Evolutionary conservation across 2,888 invertebrate genomes (phyloP), one percentile per base, ranked within the genome.

Genomic region (Celastrina argiolus): DNA sequence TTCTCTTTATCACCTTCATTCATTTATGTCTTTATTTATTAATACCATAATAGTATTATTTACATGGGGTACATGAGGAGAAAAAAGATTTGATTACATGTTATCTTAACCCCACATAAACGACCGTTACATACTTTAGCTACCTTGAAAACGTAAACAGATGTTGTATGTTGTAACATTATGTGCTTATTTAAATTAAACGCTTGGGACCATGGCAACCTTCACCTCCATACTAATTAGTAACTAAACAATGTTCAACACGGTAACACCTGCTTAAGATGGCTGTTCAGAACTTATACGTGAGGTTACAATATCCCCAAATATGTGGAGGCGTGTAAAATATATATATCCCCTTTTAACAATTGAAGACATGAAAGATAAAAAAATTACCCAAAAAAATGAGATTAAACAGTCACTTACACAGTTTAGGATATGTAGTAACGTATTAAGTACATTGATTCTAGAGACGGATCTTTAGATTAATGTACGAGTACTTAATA

Each of bases 171-270:
- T 59, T 36, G 61, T 61, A 61, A 61, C 36, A 22, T 61, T 39
- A 61, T 59, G 59, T 18, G 61, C 61, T 61, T 61, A 22, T 61
- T 39, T 34, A 34, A 36, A 59, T 59, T 36, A 26, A 61, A 61
- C 61, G 61, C 36, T 36, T 61, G 61, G 61, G 61, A 59, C 18
- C 31, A 59, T 34, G 31, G 59, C 36, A 61, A 39, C 61, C 61
- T 61, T 61, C 61, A 61, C 61, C 39, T 61, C 61, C 61, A 61
- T 61, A 61, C 39, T 61, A 61, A 61, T 61, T 61, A 61, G 61
- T 61, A 61, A 12, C 36, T 61, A 61, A 61, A 61, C 61, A 36
- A 18, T 39, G 39, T 39, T 39, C 10, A 61, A 39, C 61, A 61
- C 36, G 5, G 36, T 61, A 18, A 18, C 61, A 36, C 16, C 16